Conservation (phyloP, 2,888 invertebrate genomes). For the Tuta absoluta region DNA sequence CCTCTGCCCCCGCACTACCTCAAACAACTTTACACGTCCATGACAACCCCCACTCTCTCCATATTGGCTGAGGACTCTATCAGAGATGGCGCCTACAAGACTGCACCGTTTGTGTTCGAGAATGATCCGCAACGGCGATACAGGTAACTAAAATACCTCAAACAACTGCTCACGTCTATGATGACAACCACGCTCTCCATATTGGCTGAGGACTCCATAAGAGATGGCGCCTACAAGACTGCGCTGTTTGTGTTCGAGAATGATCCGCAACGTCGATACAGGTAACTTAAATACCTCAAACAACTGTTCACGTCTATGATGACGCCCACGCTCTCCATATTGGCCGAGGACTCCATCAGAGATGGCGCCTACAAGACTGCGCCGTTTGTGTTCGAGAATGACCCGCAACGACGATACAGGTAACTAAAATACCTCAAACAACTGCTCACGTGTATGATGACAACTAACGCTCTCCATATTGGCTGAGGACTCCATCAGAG, state of each 20-base stretch:
- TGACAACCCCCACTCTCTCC: constrained; percentile 51
- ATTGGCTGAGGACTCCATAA: no score
- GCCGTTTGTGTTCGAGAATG: constrained; percentile 51
- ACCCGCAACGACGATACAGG: constrained; percentile 44
- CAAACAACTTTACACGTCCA: constrained; percentile 51
- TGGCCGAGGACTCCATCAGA: constrained; percentile 46
- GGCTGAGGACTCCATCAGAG: constrained; percentile 45
- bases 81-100: constrained; percentile 42
- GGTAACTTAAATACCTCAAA: no score
- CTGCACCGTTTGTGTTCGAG: constrained; percentile 55
- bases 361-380: constrained; percentile 45
- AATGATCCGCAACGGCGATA: constrained; percentile 44
- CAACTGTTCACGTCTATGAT: constrained; percentile 51
- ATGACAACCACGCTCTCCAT: no score
- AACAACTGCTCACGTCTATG: no score
- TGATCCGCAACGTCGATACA: no score
- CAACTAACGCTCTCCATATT: constrained; percentile 54
- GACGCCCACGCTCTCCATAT: constrained; percentile 53
- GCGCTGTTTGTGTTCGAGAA: no score
- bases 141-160: not conserved
- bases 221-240: no score
- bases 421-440: constrained; percentile 47
- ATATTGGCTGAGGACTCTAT: constrained; percentile 50
- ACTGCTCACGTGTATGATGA: constrained; percentile 50
- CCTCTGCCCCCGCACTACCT: constrained; percentile 56